Evolutionary conservation across 1,140 invertebrate species (phyloP), one percentile per base, ranked within the genome.

Genomic region (Ditylenchus dipsaci): DNA sequence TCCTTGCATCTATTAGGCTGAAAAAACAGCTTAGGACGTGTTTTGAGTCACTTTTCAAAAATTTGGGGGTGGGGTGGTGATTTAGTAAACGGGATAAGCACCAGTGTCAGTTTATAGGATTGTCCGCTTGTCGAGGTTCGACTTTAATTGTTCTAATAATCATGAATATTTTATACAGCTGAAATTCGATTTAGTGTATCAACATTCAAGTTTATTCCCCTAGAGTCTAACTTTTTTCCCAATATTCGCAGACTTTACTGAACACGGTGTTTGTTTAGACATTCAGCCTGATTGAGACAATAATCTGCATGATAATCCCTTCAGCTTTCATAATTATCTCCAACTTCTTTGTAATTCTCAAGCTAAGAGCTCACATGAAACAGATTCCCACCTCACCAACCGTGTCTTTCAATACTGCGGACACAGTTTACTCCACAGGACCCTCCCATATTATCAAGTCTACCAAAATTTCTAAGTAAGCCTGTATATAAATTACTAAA

Each of bases 341-440:
- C n/a, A 80, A 80, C 38, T 56, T 77, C 57, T 69, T 80, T 21
- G 78, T 80, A 19, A 76, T 80, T 13, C 62, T 72, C 17, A 81
- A 79, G 53, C 58, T 80, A 21, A 66, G 79, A 29, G 63, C 45
- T 27, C 76, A 81, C 47, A 33, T 78, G 1, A 81, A 80, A 58
- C 61, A 61, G 45, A 77, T 78, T 43, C 75, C 65, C 13, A 8
- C 42, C n/a, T 78, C 75, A n/a, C 78, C 78, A 17, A 71, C 71
- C n/a, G 79, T 79, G 0, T 76, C 76, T 9, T 79, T 79, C 74
- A 79, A 81, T 59, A 80, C 75, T 29, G 78, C 76, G 0, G 77
- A 79, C 67, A 67, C 74, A 5, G 78, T 78, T 7, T 72, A 76
- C 30, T 72, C 78, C 5, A 78, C 78, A 33, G 76, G 74, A 17